Evolutionary conservation across 2,797 vertebrate species (phyloP), one percentile per base, ranked within the genome.

Genomic region (Macropodus opercularis): DNA sequence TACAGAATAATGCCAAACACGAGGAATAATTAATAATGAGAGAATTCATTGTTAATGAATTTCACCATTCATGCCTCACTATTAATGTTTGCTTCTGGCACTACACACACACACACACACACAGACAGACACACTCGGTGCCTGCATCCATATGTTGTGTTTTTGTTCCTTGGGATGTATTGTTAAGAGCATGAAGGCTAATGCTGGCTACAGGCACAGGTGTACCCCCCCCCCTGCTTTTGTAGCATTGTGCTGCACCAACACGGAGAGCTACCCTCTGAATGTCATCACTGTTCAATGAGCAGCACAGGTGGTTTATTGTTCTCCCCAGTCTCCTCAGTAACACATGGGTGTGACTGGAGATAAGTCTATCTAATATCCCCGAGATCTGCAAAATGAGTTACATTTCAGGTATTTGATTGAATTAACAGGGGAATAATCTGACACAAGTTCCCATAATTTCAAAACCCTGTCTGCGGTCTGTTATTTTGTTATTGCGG

Each of bases 231-330:
- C 11, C 29, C 29, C 29, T 77, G 75, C 71, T 83, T 81, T 80
- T 79, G 78, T 81, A 50, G 49, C 69, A 34, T 47, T 71, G 64
- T 49, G 50, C 65, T 29, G 31, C 73, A 68, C 58, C 75, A 69
- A 75, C 71, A 80, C 51, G 68, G 73, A 79, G 72, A 77, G 72
- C 63, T 60, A 70, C 80, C 74, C 69, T 84, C 77, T 68, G 88
- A 86, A 90, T 90, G 88, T 90, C 89, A 87, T 86, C 87, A 77
- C 80, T 77, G 76, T 76, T 84, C 87, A 82, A 72, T 85, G 80
- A 88, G 71, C 72, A 86, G 75, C 85, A 89, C 87, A 91, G 87
- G 86, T 89, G 87, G 75, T 81, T 84, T 87, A 91, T 91, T 91
- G 86, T 90, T 91, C 81, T 80, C 73, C 66, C 63, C 65, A 42